Evolutionary conservation across 1,140 invertebrate species (phyloP), one percentile per base, ranked within the genome.

Genomic region (Aphaenogaster floridana): DNA sequence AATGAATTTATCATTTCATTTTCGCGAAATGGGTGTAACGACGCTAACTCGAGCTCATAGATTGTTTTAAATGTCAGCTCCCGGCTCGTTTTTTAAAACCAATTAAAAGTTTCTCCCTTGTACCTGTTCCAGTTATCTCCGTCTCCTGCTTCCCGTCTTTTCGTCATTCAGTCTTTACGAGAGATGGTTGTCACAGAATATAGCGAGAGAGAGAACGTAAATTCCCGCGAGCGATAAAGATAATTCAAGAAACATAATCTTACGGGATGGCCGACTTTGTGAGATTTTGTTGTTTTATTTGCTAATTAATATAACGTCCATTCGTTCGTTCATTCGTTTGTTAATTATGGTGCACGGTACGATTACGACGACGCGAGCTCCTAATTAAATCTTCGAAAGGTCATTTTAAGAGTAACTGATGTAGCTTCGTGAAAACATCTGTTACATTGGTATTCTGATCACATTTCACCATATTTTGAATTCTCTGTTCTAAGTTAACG

Each of bases 41-140:
- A 77, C 36, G 48, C 48, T 79, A 77, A 86, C 83, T 86, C 17
- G 48, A 45, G 59, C 72, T 66, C 83, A 79, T 79, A 79, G 83
- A 86, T 79, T 79, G 83, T 79, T 86, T 86, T 86, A 86, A 86
- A 86, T 86, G 63, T 61, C 80, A 50, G 42, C 39, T 81, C 74
- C 79, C 80, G 66, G 66, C 89, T 91, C 89, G 77, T 84, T 92
- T 92, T 91, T 93, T 90, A 92, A 91, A 91, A 93, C 89, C 92
- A 93, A 93, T 93, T 93, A 93, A 93, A 93, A 93, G 87, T 93
- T 92, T 92, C 71, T 79, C 74, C 15, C 83, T 77, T 79, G 83
- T 86, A 66, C 83, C 36, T 54, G 74, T 52, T 57, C 74, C 36
- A 66, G 83, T 86, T 86, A 78, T 78, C 83, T 79, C 39, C 63